Conservation (phyloP, 2,113 vertebrate species). For the Microcebus tavaratra region DNA sequence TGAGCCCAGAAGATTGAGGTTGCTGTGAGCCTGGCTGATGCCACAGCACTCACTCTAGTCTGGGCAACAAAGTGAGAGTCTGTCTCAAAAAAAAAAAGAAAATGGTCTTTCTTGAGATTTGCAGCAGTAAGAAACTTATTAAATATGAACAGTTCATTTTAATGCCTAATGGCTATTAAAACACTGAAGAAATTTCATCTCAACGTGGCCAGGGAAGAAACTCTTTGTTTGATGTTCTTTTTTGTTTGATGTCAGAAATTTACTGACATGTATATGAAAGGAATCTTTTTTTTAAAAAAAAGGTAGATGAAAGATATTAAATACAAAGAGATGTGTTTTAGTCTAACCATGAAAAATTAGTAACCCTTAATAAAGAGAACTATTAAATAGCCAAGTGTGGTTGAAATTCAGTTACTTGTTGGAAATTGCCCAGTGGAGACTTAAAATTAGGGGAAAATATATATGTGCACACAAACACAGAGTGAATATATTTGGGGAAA, state of each 20-base stretch:
- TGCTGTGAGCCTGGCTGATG: too few relatives aligned
- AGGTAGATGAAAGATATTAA: not conserved
- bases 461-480: not conserved
- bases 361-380: not conserved
- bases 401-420: constrained; percentile 30
- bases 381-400: not conserved
- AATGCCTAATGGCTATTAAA: constrained; percentile 28
- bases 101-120: constrained; percentile 34
- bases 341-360: not conserved
- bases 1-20: too few relatives aligned
- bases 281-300: not conserved
- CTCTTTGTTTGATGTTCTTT: constrained; percentile 4
- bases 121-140: constrained; percentile 41
- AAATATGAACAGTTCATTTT: constrained; percentile 47
- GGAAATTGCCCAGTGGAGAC: not conserved
- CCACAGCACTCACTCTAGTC: too few relatives aligned
- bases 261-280: not conserved
- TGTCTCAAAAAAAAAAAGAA: not conserved
- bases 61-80: too few relatives aligned
- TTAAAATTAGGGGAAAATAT: not conserved
- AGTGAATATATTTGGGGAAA: not conserved
- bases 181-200: constrained; percentile 21
- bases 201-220: not conserved
- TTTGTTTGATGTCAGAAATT: not conserved
- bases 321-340: not conserved